phyloP scores from a whole-genome alignment of 2,797 vertebrate species.

The Onychomys torridus region DNA sequence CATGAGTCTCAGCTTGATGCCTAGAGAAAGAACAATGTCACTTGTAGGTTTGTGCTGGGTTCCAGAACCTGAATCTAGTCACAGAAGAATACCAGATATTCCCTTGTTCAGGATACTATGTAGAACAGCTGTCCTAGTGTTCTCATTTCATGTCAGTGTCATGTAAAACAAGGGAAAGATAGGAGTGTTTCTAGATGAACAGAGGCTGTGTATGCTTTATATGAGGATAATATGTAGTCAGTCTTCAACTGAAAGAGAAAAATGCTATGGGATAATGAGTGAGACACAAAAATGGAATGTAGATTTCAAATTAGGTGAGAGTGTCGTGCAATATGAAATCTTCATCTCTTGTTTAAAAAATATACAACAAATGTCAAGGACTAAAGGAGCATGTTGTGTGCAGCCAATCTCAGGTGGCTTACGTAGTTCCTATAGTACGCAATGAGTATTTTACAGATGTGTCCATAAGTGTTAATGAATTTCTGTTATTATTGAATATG shows the following conservation, averaged over 20 bases:
- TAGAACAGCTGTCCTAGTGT: background rate
- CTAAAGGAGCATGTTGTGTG: background rate
- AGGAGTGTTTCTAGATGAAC: background rate
- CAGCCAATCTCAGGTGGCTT: background rate
- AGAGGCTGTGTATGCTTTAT: background rate
- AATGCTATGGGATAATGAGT: background rate
- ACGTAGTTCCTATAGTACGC: background rate
- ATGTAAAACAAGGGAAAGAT: background rate
- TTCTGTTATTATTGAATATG: background rate
- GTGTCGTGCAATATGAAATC: background rate
- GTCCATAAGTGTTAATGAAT: background rate
- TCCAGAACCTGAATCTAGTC: constrained; percentile 17
- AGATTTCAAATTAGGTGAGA: background rate
- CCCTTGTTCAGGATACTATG: background rate
- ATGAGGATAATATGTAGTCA: background rate
- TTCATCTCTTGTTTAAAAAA: constrained; percentile 16
- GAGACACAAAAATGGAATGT: background rate
- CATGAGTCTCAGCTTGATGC: background rate
- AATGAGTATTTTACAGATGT: background rate
- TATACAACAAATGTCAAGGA: too few relatives aligned
- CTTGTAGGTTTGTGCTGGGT: background rate
- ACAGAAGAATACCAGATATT: background rate
- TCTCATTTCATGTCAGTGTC: background rate
- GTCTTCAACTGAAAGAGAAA: background rate
- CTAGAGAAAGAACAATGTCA: background rate